These are phyloP conservation scores for Pelobates cultripes DNA, from an alignment of 2,797 vertebrate species.

Conservation along the genomic window DNA sequence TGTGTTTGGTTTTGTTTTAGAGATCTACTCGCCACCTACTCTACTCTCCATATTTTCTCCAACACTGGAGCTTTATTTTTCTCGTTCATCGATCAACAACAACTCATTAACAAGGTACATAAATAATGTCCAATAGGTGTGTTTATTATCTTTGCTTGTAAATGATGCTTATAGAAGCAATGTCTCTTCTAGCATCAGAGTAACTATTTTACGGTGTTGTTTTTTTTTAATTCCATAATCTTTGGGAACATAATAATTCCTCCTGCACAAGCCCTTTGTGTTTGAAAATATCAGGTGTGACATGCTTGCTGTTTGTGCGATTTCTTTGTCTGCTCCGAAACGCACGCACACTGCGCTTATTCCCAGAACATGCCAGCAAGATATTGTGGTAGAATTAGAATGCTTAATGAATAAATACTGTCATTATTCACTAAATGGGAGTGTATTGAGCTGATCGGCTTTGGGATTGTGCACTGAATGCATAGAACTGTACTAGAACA, in stretches of 20 bases:
- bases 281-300: slow-evolving; percentile 36
- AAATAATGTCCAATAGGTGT: too few species aligned
- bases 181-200: too few species aligned
- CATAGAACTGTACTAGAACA: slow-evolving; percentile 18
- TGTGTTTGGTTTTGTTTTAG: too few species aligned
- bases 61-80: too few species aligned
- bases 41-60: too few species aligned
- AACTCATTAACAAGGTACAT: too few species aligned
- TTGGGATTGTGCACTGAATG: slow-evolving; percentile 22
- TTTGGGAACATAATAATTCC: not conserved
- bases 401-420: slow-evolving; percentile 48
- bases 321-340: slow-evolving; percentile 23
- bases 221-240: too few species aligned
- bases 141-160: too few species aligned
- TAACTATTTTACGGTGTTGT: too few species aligned
- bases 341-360: slow-evolving; percentile 18
- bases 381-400: slow-evolving; percentile 42
- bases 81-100: too few species aligned
- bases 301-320: slow-evolving; percentile 18
- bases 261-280: not conserved
- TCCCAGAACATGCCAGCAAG: slow-evolving; percentile 38
- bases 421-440: slow-evolving; percentile 48
- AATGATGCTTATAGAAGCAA: too few species aligned
- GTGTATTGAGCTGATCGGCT: slow-evolving; percentile 28
- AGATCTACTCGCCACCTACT: too few species aligned